Percentiles rank a stretch among this genome's conserved stretches.
These are phyloP conservation scores for Rugalucina vietnamica DNA, from an alignment of 2,888 invertebrate genomes.

Conservation along the genomic window DNA sequence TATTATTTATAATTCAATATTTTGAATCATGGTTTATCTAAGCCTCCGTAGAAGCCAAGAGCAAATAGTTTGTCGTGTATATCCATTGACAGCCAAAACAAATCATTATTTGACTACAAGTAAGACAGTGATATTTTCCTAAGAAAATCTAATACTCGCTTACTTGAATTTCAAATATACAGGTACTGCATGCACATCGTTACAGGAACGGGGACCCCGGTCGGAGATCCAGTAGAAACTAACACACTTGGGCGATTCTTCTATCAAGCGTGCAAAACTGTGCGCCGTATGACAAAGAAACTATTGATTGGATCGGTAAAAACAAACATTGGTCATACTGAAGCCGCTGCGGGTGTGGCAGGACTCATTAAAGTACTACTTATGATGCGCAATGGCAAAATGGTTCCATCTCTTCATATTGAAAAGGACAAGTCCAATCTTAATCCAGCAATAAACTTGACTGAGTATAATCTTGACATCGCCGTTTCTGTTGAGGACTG, in stretches of 20 bases:
- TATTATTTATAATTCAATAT: too few species aligned
- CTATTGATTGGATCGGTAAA: slow-evolving; percentile 69
- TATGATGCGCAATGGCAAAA: slow-evolving; percentile 66
- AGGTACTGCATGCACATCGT: too few species aligned
- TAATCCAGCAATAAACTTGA: background rate
- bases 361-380: slow-evolving; percentile 70
- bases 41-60: too few species aligned
- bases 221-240: slow-evolving; percentile 71
- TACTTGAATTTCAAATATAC: too few species aligned
- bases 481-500: slow-evolving; percentile 28
- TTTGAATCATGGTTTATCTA: too few species aligned
- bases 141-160: too few species aligned
- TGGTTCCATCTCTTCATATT: slow-evolving; percentile 68
- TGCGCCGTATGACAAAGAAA: background rate
- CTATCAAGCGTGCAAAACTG: background rate
- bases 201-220: slow-evolving; percentile 72
- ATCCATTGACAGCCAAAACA: too few species aligned
- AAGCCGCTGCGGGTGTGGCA: slow-evolving; percentile 69
- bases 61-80: too few species aligned
- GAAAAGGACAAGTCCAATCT: slow-evolving; percentile 27
- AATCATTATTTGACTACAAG: too few species aligned
- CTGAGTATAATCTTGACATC: background rate
- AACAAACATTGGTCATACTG: slow-evolving; percentile 71
- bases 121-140: too few species aligned
- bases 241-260: slow-evolving; percentile 55